phyloP scores from a whole-genome alignment of 2,888 invertebrate species.

The Patella pellucida region DNA sequence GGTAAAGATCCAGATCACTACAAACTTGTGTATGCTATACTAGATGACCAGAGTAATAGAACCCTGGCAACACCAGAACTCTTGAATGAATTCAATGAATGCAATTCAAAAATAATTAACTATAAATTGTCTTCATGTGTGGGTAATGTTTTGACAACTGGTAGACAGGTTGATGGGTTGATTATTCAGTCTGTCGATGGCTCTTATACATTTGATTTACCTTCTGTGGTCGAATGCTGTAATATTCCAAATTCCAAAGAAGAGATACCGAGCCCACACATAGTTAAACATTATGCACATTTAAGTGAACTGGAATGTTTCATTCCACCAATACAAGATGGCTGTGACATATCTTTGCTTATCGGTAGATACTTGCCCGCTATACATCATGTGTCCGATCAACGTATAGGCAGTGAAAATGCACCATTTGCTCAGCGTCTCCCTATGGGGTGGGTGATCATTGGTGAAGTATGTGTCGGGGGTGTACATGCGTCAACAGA shows the following conservation, averaged over 20 bases:
- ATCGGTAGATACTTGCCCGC: conserved; percentile 30
- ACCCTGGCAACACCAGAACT: conserved; percentile 26
- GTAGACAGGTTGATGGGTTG: conserved; percentile 20
- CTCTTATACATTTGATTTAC: conserved; percentile 14
- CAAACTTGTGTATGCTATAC: conserved; percentile 21
- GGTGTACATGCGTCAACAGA: conserved; percentile 22
- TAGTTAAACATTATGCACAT: conserved; percentile 26
- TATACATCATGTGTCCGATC: conserved; percentile 35
- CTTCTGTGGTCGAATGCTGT: conserved; percentile 30
- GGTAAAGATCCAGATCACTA: conserved; percentile 11
- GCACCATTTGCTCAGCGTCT: conserved; percentile 31
- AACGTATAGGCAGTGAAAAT: conserved; percentile 24
- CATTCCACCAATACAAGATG: conserved; percentile 26
- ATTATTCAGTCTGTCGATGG: conserved; percentile 28
- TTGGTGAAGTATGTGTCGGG: conserved; percentile 37
- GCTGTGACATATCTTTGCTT: conserved; percentile 22
- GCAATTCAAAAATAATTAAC: not conserved
- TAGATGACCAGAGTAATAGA: conserved; percentile 33
- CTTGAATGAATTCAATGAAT: conserved; percentile 20
- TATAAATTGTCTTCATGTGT: conserved; percentile 33
- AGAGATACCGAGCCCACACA: conserved; percentile 34
- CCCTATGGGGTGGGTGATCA: conserved; percentile 30
- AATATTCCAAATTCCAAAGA: conserved; percentile 27
- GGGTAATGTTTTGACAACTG: conserved; percentile 26
- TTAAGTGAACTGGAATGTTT: conserved; percentile 22